Conservation (phyloP, 1,140 invertebrate genomes). For the Cyclargus thomasi region DNA sequence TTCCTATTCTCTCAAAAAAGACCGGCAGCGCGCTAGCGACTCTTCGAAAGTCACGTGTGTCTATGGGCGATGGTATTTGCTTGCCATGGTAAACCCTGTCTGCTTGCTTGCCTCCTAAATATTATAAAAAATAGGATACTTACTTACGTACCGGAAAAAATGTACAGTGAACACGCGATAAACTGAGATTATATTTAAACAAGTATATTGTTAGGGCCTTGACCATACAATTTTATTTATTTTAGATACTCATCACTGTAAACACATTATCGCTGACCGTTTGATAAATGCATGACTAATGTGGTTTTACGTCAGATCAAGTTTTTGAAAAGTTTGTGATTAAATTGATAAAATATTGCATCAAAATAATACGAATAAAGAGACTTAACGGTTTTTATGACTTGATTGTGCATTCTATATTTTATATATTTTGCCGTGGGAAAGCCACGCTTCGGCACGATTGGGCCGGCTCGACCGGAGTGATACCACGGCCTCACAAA, state of each 20-base stretch:
- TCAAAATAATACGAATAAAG: slow-evolving; percentile 18
- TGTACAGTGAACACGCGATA: not conserved
- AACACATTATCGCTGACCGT: not conserved
- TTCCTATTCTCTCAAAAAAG: no score
- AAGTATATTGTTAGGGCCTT: not conserved
- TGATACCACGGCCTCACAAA: no score
- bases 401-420: not conserved
- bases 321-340: slow-evolving; percentile 9
- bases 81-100: no score
- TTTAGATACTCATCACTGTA: not conserved
- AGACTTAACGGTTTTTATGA: not conserved
- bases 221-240: not conserved
- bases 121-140: no score
- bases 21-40: no score
- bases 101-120: no score
- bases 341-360: slow-evolving; percentile 16
- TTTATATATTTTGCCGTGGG: not conserved
- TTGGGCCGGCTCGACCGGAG: no score
- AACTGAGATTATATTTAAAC: not conserved
- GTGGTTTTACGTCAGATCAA: slow-evolving; percentile 8
- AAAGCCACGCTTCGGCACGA: not conserved
- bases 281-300: not conserved
- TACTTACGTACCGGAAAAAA: no score
- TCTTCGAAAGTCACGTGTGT: no score
- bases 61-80: no score